Conservation (phyloP, 2,797 vertebrate genomes). For the Micromesistius poutassou region DNA sequence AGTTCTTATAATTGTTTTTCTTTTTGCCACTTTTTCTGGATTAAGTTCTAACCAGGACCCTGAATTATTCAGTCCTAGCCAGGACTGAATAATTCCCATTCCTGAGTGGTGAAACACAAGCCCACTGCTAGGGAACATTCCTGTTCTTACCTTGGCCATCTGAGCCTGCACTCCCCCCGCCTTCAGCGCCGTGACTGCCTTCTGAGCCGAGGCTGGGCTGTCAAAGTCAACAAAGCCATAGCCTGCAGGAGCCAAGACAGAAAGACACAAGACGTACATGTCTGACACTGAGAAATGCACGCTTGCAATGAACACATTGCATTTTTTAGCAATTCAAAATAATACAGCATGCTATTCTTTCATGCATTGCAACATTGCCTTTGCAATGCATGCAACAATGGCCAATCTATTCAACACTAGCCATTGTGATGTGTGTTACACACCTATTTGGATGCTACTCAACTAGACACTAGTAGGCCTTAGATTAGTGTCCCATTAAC, state of each 20-base stretch:
- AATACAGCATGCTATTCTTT: neutral
- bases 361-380: neutral
- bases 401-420: neutral
- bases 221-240: slow-evolving; percentile 93
- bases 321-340: neutral
- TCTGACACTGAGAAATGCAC: slow-evolving; percentile 27
- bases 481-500: no score
- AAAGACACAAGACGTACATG: slow-evolving; percentile 14
- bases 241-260: slow-evolving; percentile 61
- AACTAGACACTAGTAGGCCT: neutral
- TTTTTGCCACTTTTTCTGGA: neutral
- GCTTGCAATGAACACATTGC: slow-evolving; percentile 17
- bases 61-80: neutral
- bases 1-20: neutral
- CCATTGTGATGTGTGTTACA: neutral
- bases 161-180: slow-evolving; percentile 86
- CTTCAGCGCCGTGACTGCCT: slow-evolving; percentile 84
- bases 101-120: slow-evolving; percentile 6
- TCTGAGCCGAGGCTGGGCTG: slow-evolving; percentile 83
- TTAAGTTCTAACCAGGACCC: neutral
- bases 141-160: slow-evolving; percentile 84
- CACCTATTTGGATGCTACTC: neutral
- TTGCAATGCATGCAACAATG: no score
- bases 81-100: neutral
- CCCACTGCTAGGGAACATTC: neutral